Conservation (phyloP, 2,888 invertebrate species). For the Sinodicranocentrus sp. region DNA sequence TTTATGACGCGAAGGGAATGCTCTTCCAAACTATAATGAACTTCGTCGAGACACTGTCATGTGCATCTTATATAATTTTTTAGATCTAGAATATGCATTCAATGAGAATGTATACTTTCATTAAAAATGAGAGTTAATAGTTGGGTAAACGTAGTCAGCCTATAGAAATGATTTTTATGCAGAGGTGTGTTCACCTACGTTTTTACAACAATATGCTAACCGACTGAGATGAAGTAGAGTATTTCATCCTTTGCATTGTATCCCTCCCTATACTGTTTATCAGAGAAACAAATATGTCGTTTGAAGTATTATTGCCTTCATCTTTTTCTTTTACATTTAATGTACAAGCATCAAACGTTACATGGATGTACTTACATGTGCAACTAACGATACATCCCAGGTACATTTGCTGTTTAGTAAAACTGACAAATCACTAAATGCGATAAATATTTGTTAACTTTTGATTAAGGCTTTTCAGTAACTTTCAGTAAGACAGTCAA, state of each 20-base stretch:
- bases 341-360: too few species aligned
- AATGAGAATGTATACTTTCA: neutral
- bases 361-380: too few species aligned
- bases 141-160: neutral
- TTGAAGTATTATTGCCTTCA: too few species aligned
- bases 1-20: neutral
- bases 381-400: too few species aligned
- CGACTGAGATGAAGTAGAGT: too few species aligned
- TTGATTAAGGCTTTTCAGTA: neutral
- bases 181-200: neutral
- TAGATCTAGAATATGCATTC: neutral
- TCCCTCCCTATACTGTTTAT: too few species aligned
- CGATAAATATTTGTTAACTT: neutral
- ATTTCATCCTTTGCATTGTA: too few species aligned
- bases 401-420: too few species aligned
- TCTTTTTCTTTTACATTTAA: too few species aligned
- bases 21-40: conserved; percentile 35
- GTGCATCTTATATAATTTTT: conserved; percentile 50
- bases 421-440: neutral
- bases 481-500: neutral
- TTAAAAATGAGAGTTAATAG: neutral
- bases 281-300: too few species aligned
- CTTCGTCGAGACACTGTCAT: neutral
- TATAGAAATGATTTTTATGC: neutral
- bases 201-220: too few species aligned